phyloP scores from a whole-genome alignment of 2,888 invertebrate genomes.

The Metallyticus violacea region DNA sequence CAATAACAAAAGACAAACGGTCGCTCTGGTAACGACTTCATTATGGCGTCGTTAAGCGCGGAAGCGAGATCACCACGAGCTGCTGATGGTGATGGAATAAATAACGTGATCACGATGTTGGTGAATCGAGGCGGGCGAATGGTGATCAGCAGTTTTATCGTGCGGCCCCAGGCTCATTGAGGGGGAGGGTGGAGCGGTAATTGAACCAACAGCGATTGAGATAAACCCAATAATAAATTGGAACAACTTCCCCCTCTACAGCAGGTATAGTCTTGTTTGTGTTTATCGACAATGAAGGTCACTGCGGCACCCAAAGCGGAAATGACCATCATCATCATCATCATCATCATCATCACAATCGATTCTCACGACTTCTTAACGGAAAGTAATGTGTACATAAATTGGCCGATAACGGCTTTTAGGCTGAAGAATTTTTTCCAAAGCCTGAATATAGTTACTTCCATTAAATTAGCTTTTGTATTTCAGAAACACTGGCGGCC shows the following conservation, averaged over 20 bases:
- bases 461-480: too few relatives aligned
- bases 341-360: background rate
- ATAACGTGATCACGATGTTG: background rate
- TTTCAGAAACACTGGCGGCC: too few relatives aligned
- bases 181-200: background rate
- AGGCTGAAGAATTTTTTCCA: too few relatives aligned
- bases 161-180: background rate
- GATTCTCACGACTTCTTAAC: background rate
- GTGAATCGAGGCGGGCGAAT: background rate
- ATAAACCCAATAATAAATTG: background rate
- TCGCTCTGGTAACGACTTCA: background rate
- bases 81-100: background rate
- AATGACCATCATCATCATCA: too few relatives aligned
- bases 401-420: too few relatives aligned
- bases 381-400: too few relatives aligned
- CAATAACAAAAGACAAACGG: background rate
- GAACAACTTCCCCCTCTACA: background rate
- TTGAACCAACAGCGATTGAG: background rate
- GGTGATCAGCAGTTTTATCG: background rate
- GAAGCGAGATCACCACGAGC: too few relatives aligned
- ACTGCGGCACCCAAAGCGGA: background rate
- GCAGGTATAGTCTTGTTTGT: background rate
- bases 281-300: background rate
- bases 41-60: background rate
- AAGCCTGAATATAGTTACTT: too few relatives aligned